Evolutionary conservation across 2,797 vertebrate genomes (phyloP), one percentile per base, ranked within the genome.

Genomic region (Clarias pachynema): DNA sequence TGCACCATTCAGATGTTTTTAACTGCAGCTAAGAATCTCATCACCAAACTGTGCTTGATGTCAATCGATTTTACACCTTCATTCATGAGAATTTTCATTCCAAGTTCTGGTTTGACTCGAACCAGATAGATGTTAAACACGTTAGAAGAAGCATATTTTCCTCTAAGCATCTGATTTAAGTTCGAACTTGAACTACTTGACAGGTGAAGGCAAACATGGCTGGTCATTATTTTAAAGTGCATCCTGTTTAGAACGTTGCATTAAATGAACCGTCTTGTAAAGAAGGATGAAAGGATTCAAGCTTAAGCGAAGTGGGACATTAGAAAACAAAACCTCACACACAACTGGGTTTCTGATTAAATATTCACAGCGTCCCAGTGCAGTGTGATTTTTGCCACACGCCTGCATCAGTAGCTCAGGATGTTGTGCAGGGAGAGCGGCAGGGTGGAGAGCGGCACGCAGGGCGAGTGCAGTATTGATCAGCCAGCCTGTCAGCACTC

Each of bases 391-490:
- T 49, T 72, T 86, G 90, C 87, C 72, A 77, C 68, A 4, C 74
- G 79, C 84, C 82, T 86, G 85, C 74, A 73, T 70, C 74, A 63
- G 20, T 24, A 79, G 81, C 15, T 60, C 53, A 85, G 87, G 78
- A 86, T 85, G 86, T 82, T 7, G 34, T 12, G 29, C 2, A 22
- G 78, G 81, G 62, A 53, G 84, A 74, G 57, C n/a, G 66, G 81
- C 77, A 40, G 75, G 26, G 73, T 40, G 37, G 31, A 49, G 66
- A 83, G 85, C 57, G 66, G 82, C 83, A 53, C 31, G 56, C 60
- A 66, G 78, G 78, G 66, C 73, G 34, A 82, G 81, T 8, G 57
- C 56, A 10, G 72, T 94, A 93, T 93, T 90, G 93, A 94, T 92
- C 90, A 87, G 85, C 88, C 86, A 79, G 84, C 86, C 91, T 63